A percentile compares a stretch with the other conserved stretches of the same genome.
Conservation (phyloP, 2,113 vertebrate species). For the Tiliqua scincoides region DNA sequence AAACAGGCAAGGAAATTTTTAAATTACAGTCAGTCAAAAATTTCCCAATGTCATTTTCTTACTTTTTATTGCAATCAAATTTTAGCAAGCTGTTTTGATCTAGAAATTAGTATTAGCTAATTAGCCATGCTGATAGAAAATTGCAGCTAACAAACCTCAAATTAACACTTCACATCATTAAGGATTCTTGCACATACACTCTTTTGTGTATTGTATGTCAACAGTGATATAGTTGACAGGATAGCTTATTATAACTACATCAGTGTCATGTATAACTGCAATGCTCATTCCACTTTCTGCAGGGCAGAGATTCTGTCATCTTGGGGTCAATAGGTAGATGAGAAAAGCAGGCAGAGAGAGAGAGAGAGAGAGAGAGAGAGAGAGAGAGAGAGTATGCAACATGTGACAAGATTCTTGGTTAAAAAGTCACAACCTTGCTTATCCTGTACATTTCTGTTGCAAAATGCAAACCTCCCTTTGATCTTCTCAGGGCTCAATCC, state of each 20-base stretch:
- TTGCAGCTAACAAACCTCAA: background rate
- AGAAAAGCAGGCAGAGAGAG: background rate
- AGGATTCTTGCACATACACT: background rate
- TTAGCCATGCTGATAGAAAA: background rate
- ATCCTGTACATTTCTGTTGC: background rate
- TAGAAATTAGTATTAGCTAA: background rate
- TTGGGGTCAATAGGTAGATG: background rate
- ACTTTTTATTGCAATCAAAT: background rate
- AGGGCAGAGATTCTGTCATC: background rate
- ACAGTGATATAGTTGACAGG: background rate
- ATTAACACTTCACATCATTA: background rate
- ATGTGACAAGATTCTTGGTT: too few relatives aligned
- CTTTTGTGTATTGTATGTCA: background rate
- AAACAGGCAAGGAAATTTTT: background rate
- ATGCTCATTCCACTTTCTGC: background rate
- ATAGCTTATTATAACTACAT: background rate
- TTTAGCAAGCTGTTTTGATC: fast-evolving
- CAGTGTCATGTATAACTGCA: background rate
- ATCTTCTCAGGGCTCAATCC: background rate
- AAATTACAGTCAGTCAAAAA: constrained; percentile 21
- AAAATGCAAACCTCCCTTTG: too few relatives aligned
- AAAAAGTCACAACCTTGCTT: background rate
- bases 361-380: too few relatives aligned
- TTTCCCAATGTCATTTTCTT: background rate
- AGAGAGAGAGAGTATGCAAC: too few relatives aligned